Percentiles rank a stretch among this genome's conserved stretches.
phyloP scores from a whole-genome alignment of 1,140 invertebrate species.

The Hypsibius dujardini region DNA sequence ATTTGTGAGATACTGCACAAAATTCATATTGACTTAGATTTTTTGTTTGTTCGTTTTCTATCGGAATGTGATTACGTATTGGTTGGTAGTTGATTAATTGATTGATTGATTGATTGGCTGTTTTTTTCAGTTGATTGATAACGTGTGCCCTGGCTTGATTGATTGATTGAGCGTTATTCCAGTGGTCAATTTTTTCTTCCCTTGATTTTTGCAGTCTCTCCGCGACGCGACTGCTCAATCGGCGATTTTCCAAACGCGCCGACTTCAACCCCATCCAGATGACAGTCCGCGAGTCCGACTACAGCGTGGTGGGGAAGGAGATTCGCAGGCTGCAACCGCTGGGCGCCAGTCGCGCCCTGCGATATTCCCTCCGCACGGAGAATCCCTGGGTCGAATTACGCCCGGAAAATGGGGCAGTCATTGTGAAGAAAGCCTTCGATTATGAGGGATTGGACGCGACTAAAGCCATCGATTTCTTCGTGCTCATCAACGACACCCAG shows the following conservation, averaged over 20 bases:
- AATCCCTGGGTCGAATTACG: conserved; percentile 16
- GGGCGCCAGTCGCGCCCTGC: not conserved
- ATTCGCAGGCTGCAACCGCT: not conserved
- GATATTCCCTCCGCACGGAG: not conserved
- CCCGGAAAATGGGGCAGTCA: conserved; percentile 55
- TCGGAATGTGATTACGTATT: too few species aligned
- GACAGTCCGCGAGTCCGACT: not conserved
- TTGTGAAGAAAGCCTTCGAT: conserved; percentile 88
- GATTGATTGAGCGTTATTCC: too few species aligned
- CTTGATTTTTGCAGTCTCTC: too few species aligned
- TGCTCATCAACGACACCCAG: conserved; percentile 31
- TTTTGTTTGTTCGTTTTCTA: too few species aligned
- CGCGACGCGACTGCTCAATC: too few species aligned
- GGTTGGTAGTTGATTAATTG: too few species aligned
- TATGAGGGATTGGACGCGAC: conserved; percentile 84
- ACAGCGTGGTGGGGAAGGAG: not conserved
- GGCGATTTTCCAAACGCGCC: not conserved
- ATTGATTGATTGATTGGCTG: too few species aligned
- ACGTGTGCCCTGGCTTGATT: too few species aligned
- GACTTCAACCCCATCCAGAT: not conserved
- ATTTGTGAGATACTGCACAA: too few species aligned
- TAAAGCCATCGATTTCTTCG: conserved; percentile 89
- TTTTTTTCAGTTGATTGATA: too few species aligned
- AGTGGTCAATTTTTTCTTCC: too few species aligned
- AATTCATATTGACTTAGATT: too few species aligned